phyloP scores from a whole-genome alignment of 2,797 vertebrate genomes.

The Sebastes taczanowskii region DNA sequence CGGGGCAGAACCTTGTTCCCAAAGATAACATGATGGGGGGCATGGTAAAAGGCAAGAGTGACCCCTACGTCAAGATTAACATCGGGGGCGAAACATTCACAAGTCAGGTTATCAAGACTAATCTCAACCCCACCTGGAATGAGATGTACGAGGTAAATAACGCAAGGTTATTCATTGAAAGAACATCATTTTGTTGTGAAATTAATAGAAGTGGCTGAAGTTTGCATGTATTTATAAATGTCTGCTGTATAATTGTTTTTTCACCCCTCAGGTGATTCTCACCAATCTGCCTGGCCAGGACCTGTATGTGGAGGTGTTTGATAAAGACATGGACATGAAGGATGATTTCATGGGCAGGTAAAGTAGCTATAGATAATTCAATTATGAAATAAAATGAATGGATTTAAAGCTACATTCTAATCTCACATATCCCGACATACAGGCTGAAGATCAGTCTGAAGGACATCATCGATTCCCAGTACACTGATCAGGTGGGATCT shows the following conservation, averaged over 20 bases:
- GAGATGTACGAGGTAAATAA: slow-evolving; percentile 90
- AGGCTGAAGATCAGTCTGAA: slow-evolving; percentile 90
- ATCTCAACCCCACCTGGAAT: slow-evolving; percentile 91
- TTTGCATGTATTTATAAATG: neutral
- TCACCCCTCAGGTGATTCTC: slow-evolving; percentile 84
- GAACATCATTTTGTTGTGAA: neutral
- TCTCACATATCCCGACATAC: slow-evolving; percentile 10
- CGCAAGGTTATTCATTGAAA: neutral
- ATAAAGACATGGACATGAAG: slow-evolving; percentile 93
- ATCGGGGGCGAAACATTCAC: slow-evolving; percentile 85
- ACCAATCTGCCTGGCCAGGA: slow-evolving; percentile 91
- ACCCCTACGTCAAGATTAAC: slow-evolving; percentile 89
- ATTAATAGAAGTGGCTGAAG: neutral
- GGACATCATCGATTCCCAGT: slow-evolving; percentile 84
- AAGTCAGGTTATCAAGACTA: slow-evolving; percentile 85
- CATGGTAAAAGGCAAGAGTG: slow-evolving; percentile 92
- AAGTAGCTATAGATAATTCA: slow-evolving; percentile 17
- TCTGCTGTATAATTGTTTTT: neutral
- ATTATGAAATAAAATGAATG: neutral
- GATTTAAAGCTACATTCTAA: neutral
- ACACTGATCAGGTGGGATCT: slow-evolving; percentile 86
- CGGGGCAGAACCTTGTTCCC: slow-evolving; percentile 88
- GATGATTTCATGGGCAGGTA: slow-evolving; percentile 95
- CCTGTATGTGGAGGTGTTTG: slow-evolving; percentile 87
- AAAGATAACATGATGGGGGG: slow-evolving; percentile 92